Percentiles rank a stretch among this genome's conserved stretches.
phyloP scores from a whole-genome alignment of 2,797 vertebrate genomes.

The Lophius americanus region DNA sequence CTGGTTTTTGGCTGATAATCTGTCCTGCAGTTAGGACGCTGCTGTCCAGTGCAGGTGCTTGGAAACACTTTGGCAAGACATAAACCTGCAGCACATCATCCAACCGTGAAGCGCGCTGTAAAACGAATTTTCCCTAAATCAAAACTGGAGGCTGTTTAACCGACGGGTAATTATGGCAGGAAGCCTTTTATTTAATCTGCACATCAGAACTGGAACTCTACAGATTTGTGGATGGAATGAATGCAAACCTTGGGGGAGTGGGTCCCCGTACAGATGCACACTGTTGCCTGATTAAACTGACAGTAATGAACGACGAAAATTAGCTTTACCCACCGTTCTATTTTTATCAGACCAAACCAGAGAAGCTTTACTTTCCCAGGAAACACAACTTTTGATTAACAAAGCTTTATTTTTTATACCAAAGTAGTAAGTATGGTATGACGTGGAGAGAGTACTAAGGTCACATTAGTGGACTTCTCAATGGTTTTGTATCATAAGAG shows the following conservation, averaged over 20 bases:
- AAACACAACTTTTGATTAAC: not conserved
- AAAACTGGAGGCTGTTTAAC: slow-evolving; percentile 50
- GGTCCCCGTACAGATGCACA: slow-evolving; percentile 43
- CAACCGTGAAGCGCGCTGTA: slow-evolving; percentile 47
- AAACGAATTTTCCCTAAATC: slow-evolving; percentile 49
- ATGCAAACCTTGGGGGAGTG: slow-evolving; percentile 42
- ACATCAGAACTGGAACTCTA: slow-evolving; percentile 53
- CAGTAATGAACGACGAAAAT: not conserved
- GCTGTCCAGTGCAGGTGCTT: slow-evolving; percentile 45
- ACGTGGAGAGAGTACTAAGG: no score
- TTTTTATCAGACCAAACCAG: not conserved
- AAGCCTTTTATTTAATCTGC: slow-evolving; percentile 59
- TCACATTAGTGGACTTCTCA: no score
- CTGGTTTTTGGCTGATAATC: slow-evolving; percentile 36
- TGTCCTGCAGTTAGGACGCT: slow-evolving; percentile 24
- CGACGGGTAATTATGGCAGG: slow-evolving; percentile 57
- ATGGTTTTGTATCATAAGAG: no score
- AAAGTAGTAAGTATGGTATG: no score
- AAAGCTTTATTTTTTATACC: not conserved
- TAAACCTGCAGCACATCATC: slow-evolving; percentile 52
- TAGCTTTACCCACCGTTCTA: not conserved
- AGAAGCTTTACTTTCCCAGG: not conserved
- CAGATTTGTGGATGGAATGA: slow-evolving; percentile 39
- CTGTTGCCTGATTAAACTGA: slow-evolving; percentile 15
- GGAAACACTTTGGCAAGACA: slow-evolving; percentile 52